Base-by-base conservation (phyloP, 2,113 vertebrate genomes). In the Apodemus speciosus region DNA sequence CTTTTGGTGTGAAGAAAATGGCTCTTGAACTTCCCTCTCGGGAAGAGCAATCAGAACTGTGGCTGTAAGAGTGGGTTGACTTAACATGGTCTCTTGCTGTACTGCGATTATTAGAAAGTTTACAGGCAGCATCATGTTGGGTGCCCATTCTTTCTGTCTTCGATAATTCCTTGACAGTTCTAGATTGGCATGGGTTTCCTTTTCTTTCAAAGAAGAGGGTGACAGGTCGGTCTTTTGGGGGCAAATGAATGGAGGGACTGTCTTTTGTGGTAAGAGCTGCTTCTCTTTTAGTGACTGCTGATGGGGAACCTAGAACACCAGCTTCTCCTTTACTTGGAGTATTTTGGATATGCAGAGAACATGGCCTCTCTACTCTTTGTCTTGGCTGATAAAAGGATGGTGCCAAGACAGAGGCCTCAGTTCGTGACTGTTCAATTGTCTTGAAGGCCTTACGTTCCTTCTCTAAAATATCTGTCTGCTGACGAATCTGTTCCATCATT, bases 401-500 rank as follows among this genome's bases (percentile, higher is more conserved):
- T 73, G 83, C 80, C 13, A 88, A 94, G 27, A 86, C 84, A 10
- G 91, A 18, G 9, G 97, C 98, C 46, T 95, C 98, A 89, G 96
- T 96, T 90, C 97, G 97, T 69, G 99, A 98, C 43, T 98, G 99
- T 96, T 99, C 99, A 64, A 98, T 85, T 90, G 98, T 98, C 91
- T 98, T 98, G 0, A 99, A 98, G 87, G 96, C 95, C 88, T 98
- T 98, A 6, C 99, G 98, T 14, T 99, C 98, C 40, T 95, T 98
- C 97, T 99, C 99, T 95, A 99, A 97, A 92, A 97, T 98, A 93
- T 99, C 99, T 53, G 99, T 99, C 98, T 99, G 99, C 85, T 98
- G 98, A 3, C 99, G 98, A 94, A 99, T 99, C 97, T 99, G 99
- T 96, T 99, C 98, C 99, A 99, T 99, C 99, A 99, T 99, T 94